Evolutionary conservation across 2,797 vertebrate species (phyloP).

Genomic region (Astyanax mexicanus): DNA sequence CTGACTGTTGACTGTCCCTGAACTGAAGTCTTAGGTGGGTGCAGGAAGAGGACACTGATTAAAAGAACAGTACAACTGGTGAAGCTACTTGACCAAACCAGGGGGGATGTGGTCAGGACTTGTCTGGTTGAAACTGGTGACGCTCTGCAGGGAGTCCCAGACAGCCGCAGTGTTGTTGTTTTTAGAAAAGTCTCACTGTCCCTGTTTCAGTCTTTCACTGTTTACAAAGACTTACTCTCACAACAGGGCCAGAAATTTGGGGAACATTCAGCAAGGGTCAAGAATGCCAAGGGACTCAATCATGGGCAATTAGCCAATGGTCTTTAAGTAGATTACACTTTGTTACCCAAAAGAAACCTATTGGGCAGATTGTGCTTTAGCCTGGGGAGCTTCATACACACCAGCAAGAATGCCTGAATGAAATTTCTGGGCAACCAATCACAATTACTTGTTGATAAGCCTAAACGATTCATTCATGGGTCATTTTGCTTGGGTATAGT

Average conservation of each 20-base stretch:
- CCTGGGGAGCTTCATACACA: neutral
- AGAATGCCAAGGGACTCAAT: too few relatives aligned
- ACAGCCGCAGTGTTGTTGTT: neutral
- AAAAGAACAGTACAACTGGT: neutral
- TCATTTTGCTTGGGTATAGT: neutral
- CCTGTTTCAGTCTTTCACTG: neutral
- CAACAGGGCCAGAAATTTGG: too few relatives aligned
- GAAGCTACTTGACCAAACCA: neutral
- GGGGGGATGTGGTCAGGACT: neutral
- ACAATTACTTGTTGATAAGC: too few relatives aligned
- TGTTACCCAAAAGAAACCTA: too few relatives aligned
- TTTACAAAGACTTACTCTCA: too few relatives aligned
- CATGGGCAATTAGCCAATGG: too few relatives aligned
- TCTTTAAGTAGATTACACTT: too few relatives aligned
- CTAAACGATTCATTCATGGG: too few relatives aligned
- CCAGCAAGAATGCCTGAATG: neutral
- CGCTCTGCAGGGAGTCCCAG: constrained; percentile 6
- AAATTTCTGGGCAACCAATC: neutral
- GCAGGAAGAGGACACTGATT: neutral
- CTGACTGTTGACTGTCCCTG: neutral
- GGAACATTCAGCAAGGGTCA: too few relatives aligned
- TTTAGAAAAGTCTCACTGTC: neutral
- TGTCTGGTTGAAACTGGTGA: neutral
- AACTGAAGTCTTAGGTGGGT: neutral
- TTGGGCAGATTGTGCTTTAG: neutral